A percentile compares a stretch with the other conserved stretches of the same genome.
phyloP scores from a whole-genome alignment of 2,888 invertebrate species.

The Leuctra nigra region DNA sequence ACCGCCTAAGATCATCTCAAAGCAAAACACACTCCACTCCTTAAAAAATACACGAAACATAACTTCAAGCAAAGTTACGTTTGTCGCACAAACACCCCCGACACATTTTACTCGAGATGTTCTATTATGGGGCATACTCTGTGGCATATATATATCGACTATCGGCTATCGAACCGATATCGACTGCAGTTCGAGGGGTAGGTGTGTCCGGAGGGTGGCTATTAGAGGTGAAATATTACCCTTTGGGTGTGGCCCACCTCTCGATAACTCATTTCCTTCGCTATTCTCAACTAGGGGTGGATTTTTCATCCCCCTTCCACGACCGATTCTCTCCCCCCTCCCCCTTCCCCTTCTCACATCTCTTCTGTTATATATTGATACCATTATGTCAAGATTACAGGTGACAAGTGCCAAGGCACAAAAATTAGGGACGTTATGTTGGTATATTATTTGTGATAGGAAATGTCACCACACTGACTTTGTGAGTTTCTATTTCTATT shows the following conservation, averaged over 20 bases:
- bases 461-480: too few relatives aligned
- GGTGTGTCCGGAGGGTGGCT: conserved; percentile 17
- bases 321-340: too few relatives aligned
- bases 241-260: conserved; percentile 24
- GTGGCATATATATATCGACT: conserved; percentile 20
- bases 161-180: conserved; percentile 23
- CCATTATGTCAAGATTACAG: conserved; percentile 16
- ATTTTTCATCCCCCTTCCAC: conserved; percentile 17
- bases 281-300: conserved; percentile 15
- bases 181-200: conserved; percentile 9
- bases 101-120: conserved; percentile 1
- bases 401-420: conserved; percentile 13
- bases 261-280: conserved; percentile 26
- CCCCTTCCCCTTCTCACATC: too few relatives aligned
- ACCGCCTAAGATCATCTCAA: too few relatives aligned
- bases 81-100: conserved; percentile 3
- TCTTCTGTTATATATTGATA: conserved; percentile 15
- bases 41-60: too few relatives aligned
- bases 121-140: conserved; percentile 22
- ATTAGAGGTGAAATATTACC: conserved; percentile 28
- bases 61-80: too few relatives aligned
- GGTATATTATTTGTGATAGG: too few relatives aligned
- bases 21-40: too few relatives aligned
- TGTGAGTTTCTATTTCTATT: too few relatives aligned
- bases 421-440: conserved; percentile 2